Evolutionary conservation across 2,888 invertebrate species (phyloP), one percentile per base, ranked within the genome.

Genomic region (Blera fallax): DNA sequence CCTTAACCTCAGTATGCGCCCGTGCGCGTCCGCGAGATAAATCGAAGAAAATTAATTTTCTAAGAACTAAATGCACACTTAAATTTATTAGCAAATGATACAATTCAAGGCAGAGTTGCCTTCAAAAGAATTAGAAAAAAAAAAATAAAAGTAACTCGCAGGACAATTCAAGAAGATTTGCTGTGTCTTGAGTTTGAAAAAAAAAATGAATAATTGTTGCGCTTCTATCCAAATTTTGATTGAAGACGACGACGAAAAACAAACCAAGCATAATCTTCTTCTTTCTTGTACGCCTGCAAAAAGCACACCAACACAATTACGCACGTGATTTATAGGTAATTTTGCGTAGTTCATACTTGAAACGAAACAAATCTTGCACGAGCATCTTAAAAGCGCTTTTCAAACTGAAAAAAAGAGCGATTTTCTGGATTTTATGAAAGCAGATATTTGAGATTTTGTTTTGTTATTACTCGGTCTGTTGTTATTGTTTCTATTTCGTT

Each of bases 61-160:
- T 32, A 6, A 21, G 43, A 78, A 69, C 54, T 62, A 69, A 78
- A 79, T 67, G 72, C 79, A 54, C 73, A 73, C 60, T 64, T 27
- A n/a, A 67, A 78, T 78, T 83, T 82, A 78, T 82, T 82, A 64
- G 58, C 64, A 64, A 62, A 56, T 18, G 27, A 56, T 74, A 80
- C 54, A 81, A 69, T 40, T 62, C 48, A 74, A 62, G 54, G 56
- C 62, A 27, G 21, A 7, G 7, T 34, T 32, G 24, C 50, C 54
- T 62, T 81, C 16, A 40, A 40, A 27, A 32, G 48, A 69, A 37
- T 45, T 21, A 4, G 24, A 24, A 8, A 62, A 54, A n/a, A 32
- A 18, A 65, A 65, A 6, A 18, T 14, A 21, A 32, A 37, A 65
- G 24, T 40, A 37, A 32, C 29, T 27, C n/a, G 27, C 16, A 65